Evolutionary conservation across 2,888 invertebrate genomes (phyloP), one percentile per base, ranked within the genome.

Genomic region (Tiliacea aurago): DNA sequence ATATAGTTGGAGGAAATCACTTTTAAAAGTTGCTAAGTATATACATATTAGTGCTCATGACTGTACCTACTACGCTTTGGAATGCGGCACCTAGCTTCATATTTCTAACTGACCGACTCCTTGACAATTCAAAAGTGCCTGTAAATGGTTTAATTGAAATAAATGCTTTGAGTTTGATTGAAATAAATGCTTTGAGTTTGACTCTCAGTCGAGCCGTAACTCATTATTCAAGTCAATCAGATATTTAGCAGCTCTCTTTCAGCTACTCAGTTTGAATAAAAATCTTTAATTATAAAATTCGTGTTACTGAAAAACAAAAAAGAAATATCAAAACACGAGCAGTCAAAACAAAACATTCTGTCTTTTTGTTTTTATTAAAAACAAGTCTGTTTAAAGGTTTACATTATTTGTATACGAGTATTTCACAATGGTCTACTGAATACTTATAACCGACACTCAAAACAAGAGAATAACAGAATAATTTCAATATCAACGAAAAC

Each of bases 401-500:
- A 51, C 13, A 56, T 45, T 23, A 62, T 62, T 53, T 62, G 45
- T 56, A 45, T 37, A n/a, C n/a, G n/a, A n/a, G n/a, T n/a, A 51
- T 56, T 62, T 62, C 23, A 76, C 23, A 51, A 51, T 23, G n/a
- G 9, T 33, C 45, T 41, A 45, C 47, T 62, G 61, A 76, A 66
- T 67, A 70, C 43, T 58, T 43, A 66, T 53, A 58, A 49, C 23
- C 4, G 13, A 15, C 58, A 37, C 23, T 37, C 37, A 41, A 51
- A 67, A 79, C 69, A 80, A 62, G 59, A 58, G 47, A 73, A 73
- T 59, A 77, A 55, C 61, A 53, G n/a, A 23, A 63, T 73, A 13
- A 69, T 73, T 76, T 71, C 11, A 73, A 73, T 76, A 70, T 72
- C 59, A 80, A 71, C 45, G 64, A 61, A 65, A 58, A 64, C 53